Evolutionary conservation across 1,140 invertebrate genomes (phyloP), one percentile per base, ranked within the genome.

Genomic region (Mactra quadrangularis): DNA sequence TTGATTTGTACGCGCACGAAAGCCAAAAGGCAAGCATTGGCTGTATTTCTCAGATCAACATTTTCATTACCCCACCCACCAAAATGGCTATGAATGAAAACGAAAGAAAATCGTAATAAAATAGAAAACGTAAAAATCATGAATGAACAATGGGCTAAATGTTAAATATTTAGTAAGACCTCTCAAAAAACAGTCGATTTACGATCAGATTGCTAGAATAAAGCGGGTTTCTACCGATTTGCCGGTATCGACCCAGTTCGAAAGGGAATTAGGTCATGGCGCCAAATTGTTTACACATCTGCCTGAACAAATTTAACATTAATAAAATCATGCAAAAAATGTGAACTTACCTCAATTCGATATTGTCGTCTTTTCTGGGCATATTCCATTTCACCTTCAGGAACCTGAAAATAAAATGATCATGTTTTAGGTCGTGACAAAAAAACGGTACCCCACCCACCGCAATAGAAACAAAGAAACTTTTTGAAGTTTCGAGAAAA

Each of bases 281-380:
- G 64, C 64, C 64, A 68, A 68, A 68, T 50, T 68, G 64, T 68
- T 52, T 68, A 52, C 45, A 41, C 9, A 35, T 33, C 29, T 29
- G 59, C 4, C 19, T n/a, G 31, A 19, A n/a, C 29, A 27, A 62
- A 29, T 62, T 1, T 1, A 35, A 13, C 13, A 17, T 35, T 31
- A 17, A 27, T 15, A 33, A 6, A 62, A 35, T 29, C 19, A 57
- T 3, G 7, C 27, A 45, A 59, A 38, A n/a, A 45, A 35, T 25
- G 33, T 17, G 13, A n/a, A 70, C 57, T 83, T 75, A 91, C 90
- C 85, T 91, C 88, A 74, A 91, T 91, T 66, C 84, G 85, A 75
- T 84, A 90, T 38, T 88, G 86, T 62, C 86, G 85, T 64, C 84
- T 87, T 84, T 83, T 79, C 68, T 87, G 88, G 33, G 31, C 75